Evolutionary conservation across 2,888 invertebrate species (phyloP).

Genomic region (Fissipunctia ypsillon): DNA sequence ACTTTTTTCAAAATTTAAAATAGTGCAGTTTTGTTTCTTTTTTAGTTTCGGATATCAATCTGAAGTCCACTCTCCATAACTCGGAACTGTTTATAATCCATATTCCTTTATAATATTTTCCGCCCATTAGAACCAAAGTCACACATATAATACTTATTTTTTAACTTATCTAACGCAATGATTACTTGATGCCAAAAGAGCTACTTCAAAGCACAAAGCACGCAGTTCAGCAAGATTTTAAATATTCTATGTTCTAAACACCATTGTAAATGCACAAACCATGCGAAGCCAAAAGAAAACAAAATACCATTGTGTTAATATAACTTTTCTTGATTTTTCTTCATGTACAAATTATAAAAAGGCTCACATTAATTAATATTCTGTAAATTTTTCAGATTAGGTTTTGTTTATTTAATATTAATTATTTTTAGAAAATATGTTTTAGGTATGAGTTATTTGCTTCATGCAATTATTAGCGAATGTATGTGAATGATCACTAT

Average conservation of each 20-base stretch:
- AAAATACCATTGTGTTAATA: constrained; percentile 19
- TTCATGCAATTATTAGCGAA: constrained; percentile 50
- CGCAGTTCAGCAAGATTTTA: background rate
- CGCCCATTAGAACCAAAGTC: background rate
- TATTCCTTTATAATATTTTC: background rate
- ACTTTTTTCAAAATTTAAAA: background rate
- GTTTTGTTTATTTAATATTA: constrained; percentile 58
- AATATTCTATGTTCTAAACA: background rate
- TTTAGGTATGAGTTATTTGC: constrained; percentile 54
- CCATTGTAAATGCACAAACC: too few species aligned
- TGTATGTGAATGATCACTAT: constrained; percentile 59
- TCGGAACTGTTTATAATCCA: background rate
- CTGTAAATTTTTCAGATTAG: constrained; percentile 38
- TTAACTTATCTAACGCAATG: background rate
- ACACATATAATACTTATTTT: background rate
- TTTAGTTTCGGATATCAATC: background rate
- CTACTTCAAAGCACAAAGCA: background rate
- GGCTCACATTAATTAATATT: constrained; percentile 36
- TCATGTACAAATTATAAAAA: constrained; percentile 51
- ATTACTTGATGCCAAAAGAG: constrained; percentile 27
- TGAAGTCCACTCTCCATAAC: too few species aligned
- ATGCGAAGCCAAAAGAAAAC: too few species aligned
- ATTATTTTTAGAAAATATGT: constrained; percentile 43
- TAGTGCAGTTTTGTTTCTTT: background rate
- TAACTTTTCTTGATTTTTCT: constrained; percentile 26